These are phyloP conservation scores for Prunella fulvescens DNA, from an alignment of 2,113 vertebrate species.

Conservation along the genomic window DNA sequence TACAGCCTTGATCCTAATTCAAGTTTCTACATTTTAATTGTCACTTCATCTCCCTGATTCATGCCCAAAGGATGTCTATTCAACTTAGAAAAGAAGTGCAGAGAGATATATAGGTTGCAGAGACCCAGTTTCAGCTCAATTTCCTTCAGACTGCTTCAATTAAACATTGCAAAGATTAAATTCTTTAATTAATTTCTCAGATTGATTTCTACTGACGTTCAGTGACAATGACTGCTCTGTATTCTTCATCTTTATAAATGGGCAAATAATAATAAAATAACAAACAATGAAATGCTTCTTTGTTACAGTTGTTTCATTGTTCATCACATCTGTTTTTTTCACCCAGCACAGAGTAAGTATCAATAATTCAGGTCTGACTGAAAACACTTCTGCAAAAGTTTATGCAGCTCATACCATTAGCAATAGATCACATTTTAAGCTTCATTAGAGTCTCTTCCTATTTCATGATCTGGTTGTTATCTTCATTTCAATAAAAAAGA, in stretches of 20 bases:
- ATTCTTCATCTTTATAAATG: conserved; percentile 19
- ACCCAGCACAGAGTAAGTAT: background rate
- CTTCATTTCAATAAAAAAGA: conserved; percentile 32
- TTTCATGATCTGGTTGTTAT: conserved; percentile 8
- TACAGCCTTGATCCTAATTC: background rate
- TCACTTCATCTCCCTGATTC: background rate
- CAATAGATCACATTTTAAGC: conserved; percentile 56
- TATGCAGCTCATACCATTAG: background rate
- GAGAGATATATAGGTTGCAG: background rate
- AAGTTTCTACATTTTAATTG: background rate
- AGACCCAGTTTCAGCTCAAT: background rate
- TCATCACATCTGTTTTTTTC: conserved; percentile 42
- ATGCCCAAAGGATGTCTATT: background rate
- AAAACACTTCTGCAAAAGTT: conserved; percentile 56
- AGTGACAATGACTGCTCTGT: background rate
- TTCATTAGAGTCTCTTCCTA: background rate
- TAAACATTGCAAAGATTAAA: background rate
- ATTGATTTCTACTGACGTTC: background rate
- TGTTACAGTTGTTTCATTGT: conserved; percentile 10
- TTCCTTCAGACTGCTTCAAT: background rate
- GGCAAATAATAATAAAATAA: conserved; percentile 45
- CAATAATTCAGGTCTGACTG: conserved; percentile 59
- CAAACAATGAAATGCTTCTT: background rate
- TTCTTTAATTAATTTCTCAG: conserved; percentile 22
- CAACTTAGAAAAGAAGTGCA: background rate